Evolutionary conservation across 2,113 vertebrate species (phyloP).

Genomic region (Bothrops jararaca): DNA sequence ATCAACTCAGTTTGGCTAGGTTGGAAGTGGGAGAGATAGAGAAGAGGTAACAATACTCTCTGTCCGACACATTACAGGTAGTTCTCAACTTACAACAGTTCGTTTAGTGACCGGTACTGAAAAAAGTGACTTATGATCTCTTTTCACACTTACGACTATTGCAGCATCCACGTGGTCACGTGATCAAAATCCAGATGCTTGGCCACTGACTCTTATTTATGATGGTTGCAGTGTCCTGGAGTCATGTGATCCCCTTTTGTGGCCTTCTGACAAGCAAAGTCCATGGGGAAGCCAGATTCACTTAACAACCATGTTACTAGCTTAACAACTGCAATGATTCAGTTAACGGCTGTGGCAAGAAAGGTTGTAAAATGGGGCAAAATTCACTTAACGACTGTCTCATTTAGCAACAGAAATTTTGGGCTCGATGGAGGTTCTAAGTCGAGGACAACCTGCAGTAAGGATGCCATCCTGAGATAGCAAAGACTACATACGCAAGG

Average conservation of each 20-base stretch:
- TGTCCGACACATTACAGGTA: not conserved
- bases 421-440: too few species aligned
- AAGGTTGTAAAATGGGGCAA: too few species aligned
- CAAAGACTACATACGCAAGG: not conserved
- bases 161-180: not conserved
- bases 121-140: not conserved
- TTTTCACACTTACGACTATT: not conserved
- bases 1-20: not conserved
- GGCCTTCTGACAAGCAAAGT: not conserved
- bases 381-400: too few species aligned
- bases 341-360: not conserved
- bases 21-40: not conserved
- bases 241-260: not conserved
- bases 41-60: not conserved
- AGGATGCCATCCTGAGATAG: not conserved
- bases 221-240: not conserved
- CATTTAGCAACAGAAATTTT: too few species aligned
- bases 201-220: not conserved
- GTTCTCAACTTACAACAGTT: not conserved
- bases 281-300: not conserved
- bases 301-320: not conserved
- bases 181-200: not conserved
- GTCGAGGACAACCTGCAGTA: not conserved
- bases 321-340: not conserved
- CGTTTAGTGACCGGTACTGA: not conserved